These are phyloP conservation scores for Spicauda simplicius DNA, from an alignment of 2,888 invertebrate species.

Conservation along the genomic window DNA sequence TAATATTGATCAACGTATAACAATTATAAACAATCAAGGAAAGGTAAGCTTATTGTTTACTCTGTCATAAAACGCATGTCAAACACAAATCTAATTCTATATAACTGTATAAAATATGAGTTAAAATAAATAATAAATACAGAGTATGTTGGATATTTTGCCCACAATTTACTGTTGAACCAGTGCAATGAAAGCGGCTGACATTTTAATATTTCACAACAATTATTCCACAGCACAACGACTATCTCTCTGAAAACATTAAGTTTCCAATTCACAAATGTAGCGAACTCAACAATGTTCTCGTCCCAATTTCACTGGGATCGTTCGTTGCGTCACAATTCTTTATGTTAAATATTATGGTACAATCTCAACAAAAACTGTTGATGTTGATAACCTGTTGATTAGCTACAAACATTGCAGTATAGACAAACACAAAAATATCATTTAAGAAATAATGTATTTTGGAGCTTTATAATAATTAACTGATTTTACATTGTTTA, in stretches of 20 bases:
- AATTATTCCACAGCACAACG: constrained; percentile 32
- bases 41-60: no score
- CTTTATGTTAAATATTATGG: constrained; percentile 12
- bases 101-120: background rate
- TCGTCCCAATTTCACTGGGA: constrained; percentile 29
- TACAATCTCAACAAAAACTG: no score
- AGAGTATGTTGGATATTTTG: constrained; percentile 1
- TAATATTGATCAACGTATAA: no score
- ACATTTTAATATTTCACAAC: constrained; percentile 38
- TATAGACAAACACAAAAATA: no score
- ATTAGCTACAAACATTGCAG: no score
- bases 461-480: no score
- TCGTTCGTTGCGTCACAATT: background rate
- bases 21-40: no score
- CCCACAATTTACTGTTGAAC: constrained; percentile 24
- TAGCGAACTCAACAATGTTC: constrained; percentile 36
- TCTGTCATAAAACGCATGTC: no score
- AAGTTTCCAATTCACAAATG: constrained; percentile 38
- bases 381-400: no score
- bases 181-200: constrained; percentile 24
- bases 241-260: constrained; percentile 36
- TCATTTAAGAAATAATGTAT: no score
- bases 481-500: no score
- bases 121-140: constrained; percentile 1
- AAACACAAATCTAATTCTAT: no score